phyloP scores from a whole-genome alignment of 2,888 invertebrate species.

The Lasioglossum zephyrum region DNA sequence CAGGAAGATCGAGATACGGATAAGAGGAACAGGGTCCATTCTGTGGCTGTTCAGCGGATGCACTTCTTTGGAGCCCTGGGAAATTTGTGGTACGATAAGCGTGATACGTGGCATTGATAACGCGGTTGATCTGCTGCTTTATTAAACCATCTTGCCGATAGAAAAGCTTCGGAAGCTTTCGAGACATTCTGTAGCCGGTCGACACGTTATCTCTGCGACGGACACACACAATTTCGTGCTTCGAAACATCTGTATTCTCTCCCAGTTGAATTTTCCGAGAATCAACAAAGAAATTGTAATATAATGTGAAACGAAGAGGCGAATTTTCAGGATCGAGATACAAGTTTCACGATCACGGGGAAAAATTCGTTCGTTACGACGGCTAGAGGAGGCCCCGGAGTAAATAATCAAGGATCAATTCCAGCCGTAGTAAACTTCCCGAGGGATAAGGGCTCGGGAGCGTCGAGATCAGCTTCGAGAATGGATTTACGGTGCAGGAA shows the following conservation, averaged over 20 bases:
- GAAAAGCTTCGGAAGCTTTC: neutral
- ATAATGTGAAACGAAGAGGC: neutral
- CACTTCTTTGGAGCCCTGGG: neutral
- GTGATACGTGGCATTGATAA: neutral
- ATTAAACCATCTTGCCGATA: neutral
- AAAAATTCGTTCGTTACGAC: conserved; percentile 15
- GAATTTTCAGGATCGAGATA: neutral
- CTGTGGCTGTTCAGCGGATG: neutral
- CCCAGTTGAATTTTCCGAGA: too few species aligned
- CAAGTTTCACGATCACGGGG: neutral
- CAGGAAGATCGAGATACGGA: neutral
- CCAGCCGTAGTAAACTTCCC: conserved; percentile 26
- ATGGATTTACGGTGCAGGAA: conserved; percentile 69
- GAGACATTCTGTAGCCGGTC: neutral
- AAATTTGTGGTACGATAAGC: conserved; percentile 1
- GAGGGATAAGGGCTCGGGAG: conserved; percentile 39
- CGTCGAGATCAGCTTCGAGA: conserved; percentile 68
- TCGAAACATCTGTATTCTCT: too few species aligned
- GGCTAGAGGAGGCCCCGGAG: neutral
- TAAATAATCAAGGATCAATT: conserved; percentile 44
- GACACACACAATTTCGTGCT: too few species aligned
- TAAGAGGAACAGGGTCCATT: neutral
- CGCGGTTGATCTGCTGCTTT: neutral
- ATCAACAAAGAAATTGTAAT: too few species aligned
- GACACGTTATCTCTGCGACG: neutral